Evolutionary conservation across 2,888 invertebrate genomes (phyloP).

Genomic region (Cantharis lateralis): DNA sequence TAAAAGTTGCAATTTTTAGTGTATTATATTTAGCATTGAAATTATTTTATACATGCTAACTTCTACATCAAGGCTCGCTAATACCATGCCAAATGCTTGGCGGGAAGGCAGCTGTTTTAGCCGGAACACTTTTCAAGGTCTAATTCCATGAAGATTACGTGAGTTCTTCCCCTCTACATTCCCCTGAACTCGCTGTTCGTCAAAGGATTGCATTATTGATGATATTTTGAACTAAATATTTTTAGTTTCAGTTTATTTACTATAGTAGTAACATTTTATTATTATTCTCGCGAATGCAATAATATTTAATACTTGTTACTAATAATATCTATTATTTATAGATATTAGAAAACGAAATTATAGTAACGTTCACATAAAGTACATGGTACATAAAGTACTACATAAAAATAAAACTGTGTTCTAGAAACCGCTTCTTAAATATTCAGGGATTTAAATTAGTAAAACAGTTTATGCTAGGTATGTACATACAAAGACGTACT

Average conservation of each 20-base stretch:
- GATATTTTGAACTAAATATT: constrained; percentile 1
- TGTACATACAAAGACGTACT: too few relatives aligned
- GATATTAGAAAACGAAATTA: neutral
- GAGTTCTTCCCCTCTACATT: constrained; percentile 13
- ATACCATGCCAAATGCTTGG: constrained; percentile 30
- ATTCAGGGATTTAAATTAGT: too few relatives aligned
- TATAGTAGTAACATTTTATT: neutral
- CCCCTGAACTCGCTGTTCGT: constrained; percentile 3
- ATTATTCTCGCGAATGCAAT: neutral
- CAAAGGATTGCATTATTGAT: constrained; percentile 21
- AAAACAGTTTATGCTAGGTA: too few relatives aligned
- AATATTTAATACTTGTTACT: neutral
- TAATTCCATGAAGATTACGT: constrained; percentile 42
- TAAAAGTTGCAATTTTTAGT: neutral
- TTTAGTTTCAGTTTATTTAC: neutral
- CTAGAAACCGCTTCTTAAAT: too few relatives aligned
- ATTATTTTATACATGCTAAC: neutral
- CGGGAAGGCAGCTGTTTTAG: constrained; percentile 38
- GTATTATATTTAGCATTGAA: neutral
- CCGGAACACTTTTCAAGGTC: constrained; percentile 42
- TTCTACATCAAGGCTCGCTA: neutral
- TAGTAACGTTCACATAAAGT: neutral
- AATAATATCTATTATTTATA: neutral
- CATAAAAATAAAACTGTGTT: too few relatives aligned
- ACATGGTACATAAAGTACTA: too few relatives aligned